Evolutionary conservation across 2,888 invertebrate genomes (phyloP), one percentile per base, ranked within the genome.

Genomic region (Brenthis hecate): DNA sequence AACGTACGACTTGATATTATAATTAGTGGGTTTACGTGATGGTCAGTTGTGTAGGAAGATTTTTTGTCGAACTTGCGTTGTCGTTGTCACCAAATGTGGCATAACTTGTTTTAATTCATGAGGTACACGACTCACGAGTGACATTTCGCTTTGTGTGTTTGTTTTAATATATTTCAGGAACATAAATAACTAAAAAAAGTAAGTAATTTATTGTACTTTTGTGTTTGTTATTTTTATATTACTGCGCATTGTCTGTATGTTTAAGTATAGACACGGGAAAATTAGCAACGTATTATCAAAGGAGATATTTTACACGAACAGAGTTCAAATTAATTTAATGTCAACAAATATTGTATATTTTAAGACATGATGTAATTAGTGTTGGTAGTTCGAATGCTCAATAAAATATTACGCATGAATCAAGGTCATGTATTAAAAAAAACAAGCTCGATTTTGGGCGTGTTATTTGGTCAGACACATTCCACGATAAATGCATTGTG

Each of bases 391-490:
- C 54, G 63, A 69, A 72, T 73, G 68, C 60, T 54, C 51, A 67
- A 72, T 70, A 66, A 72, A 69, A 66, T 64, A 70, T 58, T 63
- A 68, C 62, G 68, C 66, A 50, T 60, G 58, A 56, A 61, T 69
- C 71, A 74, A 75, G 74, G 73, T 60, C 68, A 56, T 48, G 48
- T 65, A 55, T 56, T 28, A 62, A 66, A 68, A 68, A 68, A 72
- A 72, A 70, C 68, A 57, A 63, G 65, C 68, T 65, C 54, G 69
- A 66, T 73, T 65, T 61, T 47, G 68, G 50, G 48, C 61, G 70
- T 62, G 72, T 58, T 72, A 53, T 72, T 72, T 72, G 66, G 50
- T 66, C 48, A 61, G 56, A 53, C 55, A 65, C 69, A 72, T 69
- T 71, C 61, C 50, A 47, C 65, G 56, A 43, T 51, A 23, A 65